Evolutionary conservation across 30 jellyfish, hydroid and myxozoan species (phyloP), one percentile per base, ranked within the genome.

Genomic region (Chrysaora quinquecirrha): DNA sequence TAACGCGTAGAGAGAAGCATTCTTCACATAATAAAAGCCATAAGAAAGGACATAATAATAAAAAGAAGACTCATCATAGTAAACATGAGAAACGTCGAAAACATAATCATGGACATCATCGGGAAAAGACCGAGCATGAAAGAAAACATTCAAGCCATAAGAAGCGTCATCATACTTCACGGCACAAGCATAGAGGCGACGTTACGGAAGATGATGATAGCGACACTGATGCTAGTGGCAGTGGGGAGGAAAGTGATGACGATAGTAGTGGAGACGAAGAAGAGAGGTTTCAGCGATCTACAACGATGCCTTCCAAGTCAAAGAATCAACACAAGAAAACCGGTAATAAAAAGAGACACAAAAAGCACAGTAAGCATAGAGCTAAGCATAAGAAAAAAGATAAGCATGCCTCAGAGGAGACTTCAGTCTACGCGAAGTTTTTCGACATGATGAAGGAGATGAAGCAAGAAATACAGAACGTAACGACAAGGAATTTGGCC

Each of bases 391-490:
- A 71, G 6, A 9, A 47, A 21, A 31, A 29, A 22, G 23, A 38
- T n/a, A 31, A 22, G 35, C 91, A 80, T 49, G 10, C 22, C 11
- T 29, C 64, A 18, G 3, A 16, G 19, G 66, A 64, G 25, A 64
- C 14, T 30, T 58, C 54, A 25, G 20, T 75, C 22, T 54, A 73
- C 60, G 50, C 85, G 0, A 83, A 68, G 24, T 64, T 84, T 7
- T 68, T 64, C 4, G 87, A 74, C 58, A 66, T 72, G 83, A 84
- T 74, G 87, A 74, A 73, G 34, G 87, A 84, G 43, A 84, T 84
- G 94, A 84, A 84, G 56, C 94, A 84, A 30, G 87, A 73, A 34
- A 58, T 74, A 24, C 80, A 48, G 23, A 84, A 72, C 49, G 87
- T 65, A 11, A 56, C 87, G 20, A 49, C 49, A 18, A 2, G 61